Evolutionary conservation across 2,797 vertebrate genomes (phyloP), one percentile per base, ranked within the genome.

Genomic region (Propithecus deckenii): DNA sequence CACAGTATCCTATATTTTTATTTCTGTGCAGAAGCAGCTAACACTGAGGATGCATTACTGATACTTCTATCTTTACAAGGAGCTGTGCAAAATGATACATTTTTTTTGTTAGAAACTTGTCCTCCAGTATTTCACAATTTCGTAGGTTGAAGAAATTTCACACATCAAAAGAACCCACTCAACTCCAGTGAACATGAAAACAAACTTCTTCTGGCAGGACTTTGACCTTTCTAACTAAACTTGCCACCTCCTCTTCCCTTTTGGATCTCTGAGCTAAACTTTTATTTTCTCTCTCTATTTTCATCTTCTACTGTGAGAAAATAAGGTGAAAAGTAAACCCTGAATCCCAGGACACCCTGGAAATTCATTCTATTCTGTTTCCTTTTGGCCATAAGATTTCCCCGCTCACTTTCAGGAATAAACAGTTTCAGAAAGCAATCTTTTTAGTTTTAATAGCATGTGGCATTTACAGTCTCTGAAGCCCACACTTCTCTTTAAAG

Each of bases 291-390:
- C 41, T 89, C 38, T 50, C n/a, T 46, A 95, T 93, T 97, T 96
- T 97, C 75, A 59, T 80, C 71, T 94, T 80, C 71, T 43, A 30
- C 74, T 67, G 61, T 72, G 79, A 97, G 59, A 84, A 97, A 91
- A 97, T 86, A 89, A 91, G 92, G 96, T 96, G 75, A 91, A 97
- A 97, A 93, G 86, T 59, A 94, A 97, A 95, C 65, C 28, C 28
- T 0, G 30, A 96, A 89, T 97, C 97, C 88, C 92, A 86, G 94
- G 95, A 93, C 71, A 78, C 55, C 32, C 75, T 65, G 59, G 71
- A 96, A 97, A 91, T 79, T 95, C 88, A 96, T 98, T 98, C 88
- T 20, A 17, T 72, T 91, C 86, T 96, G 30, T 94, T 97, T 97
- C 89, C 74, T 96, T 96, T 86, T 11, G 18, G 74, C 38, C 41